Base-by-base conservation (phyloP, 2,797 vertebrate genomes). In the Apodemus agrarius region DNA sequence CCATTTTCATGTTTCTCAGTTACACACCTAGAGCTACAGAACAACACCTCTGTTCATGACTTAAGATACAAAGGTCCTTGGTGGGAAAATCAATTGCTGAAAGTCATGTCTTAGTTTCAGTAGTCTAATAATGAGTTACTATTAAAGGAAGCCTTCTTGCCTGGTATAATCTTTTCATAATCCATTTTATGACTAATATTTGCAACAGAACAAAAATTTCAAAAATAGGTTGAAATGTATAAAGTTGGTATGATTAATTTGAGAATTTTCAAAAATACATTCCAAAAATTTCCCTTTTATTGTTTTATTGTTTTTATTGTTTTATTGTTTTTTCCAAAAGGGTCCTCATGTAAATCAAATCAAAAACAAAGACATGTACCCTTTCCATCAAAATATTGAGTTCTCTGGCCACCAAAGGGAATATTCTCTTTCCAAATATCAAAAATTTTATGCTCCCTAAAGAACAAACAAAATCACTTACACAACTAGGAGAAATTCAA, bases 381-480 rank as follows among this genome's bases (percentile, higher is more conserved):
- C 1, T 83, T 22, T 65, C 61, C 43, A 96, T 43, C 14, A 14
- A 81, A 79, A 14, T 59, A 84, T 61, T n/a, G 9, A 74, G 24
- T 54, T 85, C 61, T 85, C 78, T 67, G 92, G 91, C 29, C 93
- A 63, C 88, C 63, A 90, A 22, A 80, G 74, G 83, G 34, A 9
- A 88, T 94, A 92, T 9, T 94, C 81, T 93, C 74, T 52, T 93
- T 63, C 29, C 52, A 89, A 93, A 80, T 37, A 94, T 90, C 63
- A 84, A 90, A 97, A 93, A 31, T 49, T 37, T 52, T 72, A 94
- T 61, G 29, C 19, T 97, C 24, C 49, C n/a, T 52, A 46, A 94
- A 92, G 43, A 94, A 13, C 46, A 96, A 96, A 96, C 14, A 94
- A 92, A 97, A 96, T 91, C 96, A 88, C 7, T 82, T 80, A 89